Percentiles rank a stretch among this genome's conserved stretches.
Evolutionary conservation across 2,113 vertebrate species (phyloP).

Genomic region (Hyperopisus bebe): DNA sequence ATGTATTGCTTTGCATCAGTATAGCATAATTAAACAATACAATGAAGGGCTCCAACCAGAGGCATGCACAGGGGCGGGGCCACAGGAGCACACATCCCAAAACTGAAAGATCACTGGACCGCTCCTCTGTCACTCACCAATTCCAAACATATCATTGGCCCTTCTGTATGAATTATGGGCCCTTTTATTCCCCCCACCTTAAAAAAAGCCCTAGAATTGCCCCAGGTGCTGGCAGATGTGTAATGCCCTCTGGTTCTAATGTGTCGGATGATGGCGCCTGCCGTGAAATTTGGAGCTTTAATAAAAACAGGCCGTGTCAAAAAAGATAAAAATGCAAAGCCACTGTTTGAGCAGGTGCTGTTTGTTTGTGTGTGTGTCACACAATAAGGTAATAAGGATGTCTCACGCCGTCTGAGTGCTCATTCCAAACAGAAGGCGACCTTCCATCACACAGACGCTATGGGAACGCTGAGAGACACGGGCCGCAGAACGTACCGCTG

Average conservation of each 20-base stretch:
- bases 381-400: neutral
- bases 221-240: neutral
- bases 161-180: neutral
- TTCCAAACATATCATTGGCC: neutral
- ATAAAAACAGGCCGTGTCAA: neutral
- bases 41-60: neutral
- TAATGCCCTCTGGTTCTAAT: too few species aligned
- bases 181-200: neutral
- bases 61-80: neutral
- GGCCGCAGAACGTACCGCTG: neutral
- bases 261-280: too few species aligned
- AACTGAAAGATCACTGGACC: neutral
- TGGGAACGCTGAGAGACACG: neutral
- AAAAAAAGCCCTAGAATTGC: neutral
- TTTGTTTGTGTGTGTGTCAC: neutral
- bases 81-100: neutral
- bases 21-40: neutral
- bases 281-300: neutral
- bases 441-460: neutral
- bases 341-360: neutral
- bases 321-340: neutral
- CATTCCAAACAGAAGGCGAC: neutral
- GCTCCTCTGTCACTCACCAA: neutral
- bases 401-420: neutral
- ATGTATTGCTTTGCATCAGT: neutral